Base-by-base conservation (phyloP, 2,888 invertebrate species). In the Cryptophagus acutangulus region DNA sequence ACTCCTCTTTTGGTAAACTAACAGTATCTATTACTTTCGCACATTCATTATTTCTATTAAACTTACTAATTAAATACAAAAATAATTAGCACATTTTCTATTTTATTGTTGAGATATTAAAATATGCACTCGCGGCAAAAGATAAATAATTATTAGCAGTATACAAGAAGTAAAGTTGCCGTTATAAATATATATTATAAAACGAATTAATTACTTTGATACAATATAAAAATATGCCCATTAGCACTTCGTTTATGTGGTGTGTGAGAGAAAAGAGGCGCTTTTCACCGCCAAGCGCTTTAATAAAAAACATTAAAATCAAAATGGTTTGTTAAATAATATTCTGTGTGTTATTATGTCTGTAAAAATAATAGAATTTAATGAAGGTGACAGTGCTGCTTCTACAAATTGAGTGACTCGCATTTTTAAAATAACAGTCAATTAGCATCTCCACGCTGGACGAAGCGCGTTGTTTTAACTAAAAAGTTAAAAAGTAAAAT, bases 341-440 rank as follows among this genome's bases (percentile, higher is more conserved):
- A 52, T 49, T 39, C 39, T 46, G 43, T 47, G 38, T 49, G 49
- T 55, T 57, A 58, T 57, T 59, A 57, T 51, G 48, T 47, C 46
- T 36, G 50, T 52, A 59, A 55, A 59, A 61, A 59, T 61, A 59
- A 59, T 61, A 58, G 55, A 55, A 45, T 55, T 56, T 61, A 59
- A 59, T 59, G 59, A 56, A 57, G 61, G 58, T 58, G 61, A 61
- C 59, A 58, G 49, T 36, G 55, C 57, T 51, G 51, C 59, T 57
- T 52, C 53, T 55, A 45, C 52, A 57, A 58, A 59, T 60, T 59
- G 58, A 57, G 51, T 59, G 59, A 58, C 56, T 58, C 55, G 60
- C 57, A 56, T 58, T 60, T 60, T 62, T 58, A 63, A 59, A 62
- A 61, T 59, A 61, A 61, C 59, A 59, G 59, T 58, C 59, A 62